Evolutionary conservation across 2,113 vertebrate genomes (phyloP).

Genomic region (Galbula dea): DNA sequence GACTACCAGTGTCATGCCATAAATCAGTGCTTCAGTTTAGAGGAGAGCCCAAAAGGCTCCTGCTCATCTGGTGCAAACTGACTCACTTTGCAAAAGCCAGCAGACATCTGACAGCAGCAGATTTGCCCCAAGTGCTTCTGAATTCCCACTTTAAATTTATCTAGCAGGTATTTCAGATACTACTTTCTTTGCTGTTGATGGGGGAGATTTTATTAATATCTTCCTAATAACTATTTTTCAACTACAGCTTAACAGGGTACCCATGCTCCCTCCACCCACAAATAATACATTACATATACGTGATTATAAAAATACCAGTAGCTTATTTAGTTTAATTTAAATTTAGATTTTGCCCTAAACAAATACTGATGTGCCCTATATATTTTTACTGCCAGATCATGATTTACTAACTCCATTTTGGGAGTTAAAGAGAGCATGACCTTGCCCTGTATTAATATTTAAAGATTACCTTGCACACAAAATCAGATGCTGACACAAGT

Average conservation of each 20-base stretch:
- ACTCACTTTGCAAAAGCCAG: background rate
- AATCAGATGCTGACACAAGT: conserved; percentile 73
- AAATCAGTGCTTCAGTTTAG: conserved; percentile 26
- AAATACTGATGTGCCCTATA: conserved; percentile 50
- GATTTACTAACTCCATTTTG: conserved; percentile 61
- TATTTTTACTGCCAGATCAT: conserved; percentile 50
- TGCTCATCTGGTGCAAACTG: conserved; percentile 29
- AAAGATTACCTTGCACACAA: conserved; percentile 60
- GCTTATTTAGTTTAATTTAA: conserved; percentile 53
- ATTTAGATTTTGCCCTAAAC: conserved; percentile 67
- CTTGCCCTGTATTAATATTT: conserved; percentile 58
- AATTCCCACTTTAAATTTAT: conserved; percentile 20
- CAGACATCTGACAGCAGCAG: conserved; percentile 21
- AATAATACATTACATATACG: background rate
- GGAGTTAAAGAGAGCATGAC: conserved; percentile 51
- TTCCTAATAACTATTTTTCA: background rate
- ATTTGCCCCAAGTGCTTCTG: conserved; percentile 27
- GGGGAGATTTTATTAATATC: background rate
- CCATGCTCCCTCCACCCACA: background rate
- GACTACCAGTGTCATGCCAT: background rate
- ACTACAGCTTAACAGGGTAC: background rate
- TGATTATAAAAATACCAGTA: conserved; percentile 3
- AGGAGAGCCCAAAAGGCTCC: conserved; percentile 14
- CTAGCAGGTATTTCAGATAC: background rate
- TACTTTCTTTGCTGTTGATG: background rate